A percentile compares a stretch with the other conserved stretches of the same genome.
Evolutionary conservation across 1,140 invertebrate genomes (phyloP).

Genomic region (Caenorhabditis remanei): DNA sequence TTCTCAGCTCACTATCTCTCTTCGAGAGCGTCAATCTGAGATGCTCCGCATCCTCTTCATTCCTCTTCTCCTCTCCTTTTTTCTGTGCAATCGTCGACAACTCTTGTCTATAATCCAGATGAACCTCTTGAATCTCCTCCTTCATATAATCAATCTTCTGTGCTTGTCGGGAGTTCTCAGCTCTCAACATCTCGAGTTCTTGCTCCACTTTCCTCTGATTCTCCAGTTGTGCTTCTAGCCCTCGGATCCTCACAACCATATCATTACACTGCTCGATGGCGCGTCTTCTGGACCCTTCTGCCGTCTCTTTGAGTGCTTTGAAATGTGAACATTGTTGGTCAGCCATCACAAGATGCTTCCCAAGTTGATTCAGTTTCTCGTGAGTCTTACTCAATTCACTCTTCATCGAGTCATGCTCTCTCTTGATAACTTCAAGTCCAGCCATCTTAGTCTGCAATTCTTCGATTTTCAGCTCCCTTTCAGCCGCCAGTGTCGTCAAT

Average conservation of each 20-base stretch:
- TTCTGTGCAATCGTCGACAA: conserved; percentile 22
- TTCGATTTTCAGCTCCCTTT: conserved; percentile 1
- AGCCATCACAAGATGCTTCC: neutral
- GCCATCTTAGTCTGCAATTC: conserved; percentile 1
- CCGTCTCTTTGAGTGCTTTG: conserved; percentile 5
- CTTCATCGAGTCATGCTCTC: conserved; percentile 7
- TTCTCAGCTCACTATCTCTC: conserved; percentile 15
- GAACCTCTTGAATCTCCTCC: conserved; percentile 60
- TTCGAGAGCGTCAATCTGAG: neutral
- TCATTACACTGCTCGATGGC: conserved; percentile 44
- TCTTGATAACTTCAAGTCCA: neutral
- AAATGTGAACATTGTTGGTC: conserved; percentile 1
- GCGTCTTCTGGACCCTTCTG: conserved; percentile 28
- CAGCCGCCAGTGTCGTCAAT: neutral
- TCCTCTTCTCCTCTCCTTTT: conserved; percentile 37
- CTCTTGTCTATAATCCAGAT: conserved; percentile 59
- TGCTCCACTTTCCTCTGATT: conserved; percentile 28
- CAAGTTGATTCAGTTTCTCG: neutral
- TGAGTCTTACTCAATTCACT: neutral
- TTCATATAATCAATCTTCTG: conserved; percentile 48
- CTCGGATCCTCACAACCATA: neutral
- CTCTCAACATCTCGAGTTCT: conserved; percentile 38
- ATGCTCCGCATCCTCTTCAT: conserved; percentile 24
- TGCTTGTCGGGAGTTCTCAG: conserved; percentile 31
- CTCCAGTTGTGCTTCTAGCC: neutral